phyloP scores from a whole-genome alignment of 2,888 invertebrate species.

The Eupithecia exiguata region DNA sequence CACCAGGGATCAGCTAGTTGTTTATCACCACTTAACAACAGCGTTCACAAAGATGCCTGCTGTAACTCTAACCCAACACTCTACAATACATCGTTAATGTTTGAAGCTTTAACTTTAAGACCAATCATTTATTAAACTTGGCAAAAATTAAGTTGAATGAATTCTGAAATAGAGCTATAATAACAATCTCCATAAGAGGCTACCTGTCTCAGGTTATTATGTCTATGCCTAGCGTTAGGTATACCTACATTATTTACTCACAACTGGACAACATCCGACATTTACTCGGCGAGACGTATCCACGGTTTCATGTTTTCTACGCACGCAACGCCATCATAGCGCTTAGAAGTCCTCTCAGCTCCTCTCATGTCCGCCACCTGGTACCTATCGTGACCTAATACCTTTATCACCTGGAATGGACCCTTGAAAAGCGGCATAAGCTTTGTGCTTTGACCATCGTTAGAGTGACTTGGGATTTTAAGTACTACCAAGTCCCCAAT shows the following conservation, averaged over 20 bases:
- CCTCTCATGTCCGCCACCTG: conserved; percentile 42
- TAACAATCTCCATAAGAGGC: no score
- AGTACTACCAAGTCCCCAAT: conserved; percentile 43
- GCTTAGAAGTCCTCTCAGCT: conserved; percentile 34
- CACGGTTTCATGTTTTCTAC: conserved; percentile 30
- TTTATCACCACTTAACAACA: no score
- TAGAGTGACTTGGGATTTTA: conserved; percentile 42
- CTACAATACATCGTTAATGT: no score
- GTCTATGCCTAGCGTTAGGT: no score
- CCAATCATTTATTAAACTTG: no score
- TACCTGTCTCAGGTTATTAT: no score
- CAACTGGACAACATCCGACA: conserved; percentile 12
- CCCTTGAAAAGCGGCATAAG: conserved; percentile 44
- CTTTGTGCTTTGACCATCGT: conserved; percentile 47
- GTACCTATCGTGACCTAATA: conserved; percentile 44
- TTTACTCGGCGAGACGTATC: conserved; percentile 18
- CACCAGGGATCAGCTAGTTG: no score
- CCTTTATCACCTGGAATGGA: conserved; percentile 43
- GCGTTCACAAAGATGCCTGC: no score
- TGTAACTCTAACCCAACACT: no score
- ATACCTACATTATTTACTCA: background rate
- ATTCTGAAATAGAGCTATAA: no score
- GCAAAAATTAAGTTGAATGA: no score
- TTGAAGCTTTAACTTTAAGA: no score
- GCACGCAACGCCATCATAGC: conserved; percentile 37